Conservation (phyloP, 1,140 invertebrate genomes). For the Notospermus geniculatus region DNA sequence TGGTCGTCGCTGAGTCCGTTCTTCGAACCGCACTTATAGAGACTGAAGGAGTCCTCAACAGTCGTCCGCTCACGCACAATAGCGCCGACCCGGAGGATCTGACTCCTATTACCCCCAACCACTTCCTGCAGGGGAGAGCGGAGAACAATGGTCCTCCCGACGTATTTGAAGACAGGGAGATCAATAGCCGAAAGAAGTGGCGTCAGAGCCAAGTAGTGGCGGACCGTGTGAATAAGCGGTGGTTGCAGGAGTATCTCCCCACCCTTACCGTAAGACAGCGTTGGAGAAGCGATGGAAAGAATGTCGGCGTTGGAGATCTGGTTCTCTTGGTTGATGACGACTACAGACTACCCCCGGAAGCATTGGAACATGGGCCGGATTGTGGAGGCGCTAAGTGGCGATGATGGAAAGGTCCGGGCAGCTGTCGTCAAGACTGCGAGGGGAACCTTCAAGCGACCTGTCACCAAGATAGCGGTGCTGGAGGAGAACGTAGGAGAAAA, state of each 20-base stretch:
- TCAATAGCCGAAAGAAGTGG: conserved; percentile 8
- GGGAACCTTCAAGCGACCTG: no score
- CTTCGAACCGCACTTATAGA: conserved; percentile 23
- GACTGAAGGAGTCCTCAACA: conserved; percentile 30
- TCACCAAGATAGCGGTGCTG: not conserved
- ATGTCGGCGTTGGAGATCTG: not conserved
- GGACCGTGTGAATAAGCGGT: conserved; percentile 12
- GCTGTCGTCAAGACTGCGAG: no score
- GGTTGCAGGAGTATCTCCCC: conserved; percentile 16
- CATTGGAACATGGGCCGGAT: not conserved
- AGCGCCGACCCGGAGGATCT: conserved; percentile 33
- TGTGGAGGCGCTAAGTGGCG: no score
- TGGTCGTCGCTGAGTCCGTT: not conserved
- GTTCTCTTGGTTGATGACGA: conserved; percentile 3
- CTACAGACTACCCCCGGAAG: not conserved
- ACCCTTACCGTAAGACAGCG: not conserved
- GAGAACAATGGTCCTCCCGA: conserved; percentile 9
- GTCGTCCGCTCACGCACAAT: conserved; percentile 30
- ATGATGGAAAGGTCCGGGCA: no score
- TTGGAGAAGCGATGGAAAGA: not conserved
- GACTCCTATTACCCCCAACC: conserved; percentile 29
- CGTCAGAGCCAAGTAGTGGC: conserved; percentile 9
- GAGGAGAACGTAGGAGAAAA: no score
- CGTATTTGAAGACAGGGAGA: not conserved
- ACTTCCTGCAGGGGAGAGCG: conserved; percentile 28